Conservation (phyloP, 2,888 invertebrate genomes). For the Orthonychiurus folsomi region DNA sequence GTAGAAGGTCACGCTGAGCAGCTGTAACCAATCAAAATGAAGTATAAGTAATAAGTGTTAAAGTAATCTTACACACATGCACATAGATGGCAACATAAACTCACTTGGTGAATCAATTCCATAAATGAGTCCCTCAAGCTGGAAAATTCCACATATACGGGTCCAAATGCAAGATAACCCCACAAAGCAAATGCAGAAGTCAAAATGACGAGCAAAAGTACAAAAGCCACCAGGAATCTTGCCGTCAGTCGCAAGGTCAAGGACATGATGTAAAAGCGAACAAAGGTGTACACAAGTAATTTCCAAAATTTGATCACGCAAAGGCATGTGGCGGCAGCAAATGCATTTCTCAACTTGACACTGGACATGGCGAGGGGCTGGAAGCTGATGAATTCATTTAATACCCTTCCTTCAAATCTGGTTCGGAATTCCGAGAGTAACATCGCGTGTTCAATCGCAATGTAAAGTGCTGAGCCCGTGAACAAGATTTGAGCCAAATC, state of each 20-base stretch:
- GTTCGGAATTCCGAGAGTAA: not conserved
- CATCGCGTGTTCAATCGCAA: conserved; percentile 8
- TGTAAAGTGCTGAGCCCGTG: conserved; percentile 8
- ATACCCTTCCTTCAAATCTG: conserved; percentile 12
- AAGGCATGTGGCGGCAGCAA: conserved; percentile 19
- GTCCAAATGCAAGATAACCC: conserved; percentile 24
- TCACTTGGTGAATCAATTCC: conserved; percentile 21
- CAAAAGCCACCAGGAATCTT: conserved; percentile 15
- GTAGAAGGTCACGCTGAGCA: conserved; percentile 18
- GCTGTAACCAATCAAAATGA: no score
- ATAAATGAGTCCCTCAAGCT: conserved; percentile 22
- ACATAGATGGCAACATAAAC: no score
- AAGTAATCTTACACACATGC: no score
- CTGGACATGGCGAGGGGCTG: conserved; percentile 23
- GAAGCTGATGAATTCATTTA: conserved; percentile 24
- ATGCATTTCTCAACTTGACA: conserved; percentile 15
- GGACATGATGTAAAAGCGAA: conserved; percentile 22
- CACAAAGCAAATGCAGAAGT: conserved; percentile 21
- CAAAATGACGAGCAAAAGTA: conserved; percentile 12
- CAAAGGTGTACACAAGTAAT: conserved; percentile 21
- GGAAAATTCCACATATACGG: conserved; percentile 17
- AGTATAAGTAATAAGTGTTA: no score
- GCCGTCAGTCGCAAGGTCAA: conserved; percentile 24
- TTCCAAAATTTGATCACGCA: conserved; percentile 26
- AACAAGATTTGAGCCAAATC: conserved; percentile 20